phyloP scores from a whole-genome alignment of 2,888 invertebrate species.

The Eubasilissa splendida region DNA sequence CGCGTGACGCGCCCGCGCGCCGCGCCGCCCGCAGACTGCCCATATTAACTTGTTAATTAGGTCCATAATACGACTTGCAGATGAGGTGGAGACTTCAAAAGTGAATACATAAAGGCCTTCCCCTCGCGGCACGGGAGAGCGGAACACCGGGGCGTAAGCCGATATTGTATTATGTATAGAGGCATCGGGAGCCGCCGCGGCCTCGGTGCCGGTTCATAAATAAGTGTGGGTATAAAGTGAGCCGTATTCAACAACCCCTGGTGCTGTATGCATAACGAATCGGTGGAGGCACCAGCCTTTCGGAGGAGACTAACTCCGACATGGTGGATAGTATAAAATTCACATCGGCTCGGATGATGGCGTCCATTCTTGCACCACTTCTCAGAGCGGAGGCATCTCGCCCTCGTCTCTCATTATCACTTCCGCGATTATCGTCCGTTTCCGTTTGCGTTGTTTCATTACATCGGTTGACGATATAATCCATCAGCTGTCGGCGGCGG shows the following conservation, averaged over 20 bases:
- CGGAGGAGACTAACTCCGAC: conserved; percentile 52
- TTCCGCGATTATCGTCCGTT: background rate
- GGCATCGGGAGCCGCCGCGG: conserved; percentile 64
- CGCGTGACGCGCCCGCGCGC: conserved; percentile 62
- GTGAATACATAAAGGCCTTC: conserved; percentile 80
- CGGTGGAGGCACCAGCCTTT: conserved; percentile 57
- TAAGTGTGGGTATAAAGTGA: conserved; percentile 68
- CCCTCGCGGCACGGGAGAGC: conserved; percentile 61
- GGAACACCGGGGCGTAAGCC: conserved; percentile 65
- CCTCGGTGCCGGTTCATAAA: conserved; percentile 75
- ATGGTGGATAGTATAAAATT: conserved; percentile 58
- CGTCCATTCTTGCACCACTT: conserved; percentile 58
- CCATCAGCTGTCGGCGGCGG: background rate
- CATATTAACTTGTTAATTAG: conserved; percentile 94
- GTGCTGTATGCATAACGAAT: conserved; percentile 77
- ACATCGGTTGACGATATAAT: background rate
- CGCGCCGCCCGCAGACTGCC: conserved; percentile 78
- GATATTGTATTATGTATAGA: conserved; percentile 70
- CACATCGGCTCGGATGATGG: conserved; percentile 56
- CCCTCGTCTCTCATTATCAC: background rate
- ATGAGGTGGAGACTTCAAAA: conserved; percentile 81
- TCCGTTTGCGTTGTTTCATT: background rate
- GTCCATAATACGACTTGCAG: conserved; percentile 92
- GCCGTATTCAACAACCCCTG: conserved; percentile 76
- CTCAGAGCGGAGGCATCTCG: conserved; percentile 51